Conservation (phyloP, 1,140 invertebrate species). For the Atta cephalotes region DNA sequence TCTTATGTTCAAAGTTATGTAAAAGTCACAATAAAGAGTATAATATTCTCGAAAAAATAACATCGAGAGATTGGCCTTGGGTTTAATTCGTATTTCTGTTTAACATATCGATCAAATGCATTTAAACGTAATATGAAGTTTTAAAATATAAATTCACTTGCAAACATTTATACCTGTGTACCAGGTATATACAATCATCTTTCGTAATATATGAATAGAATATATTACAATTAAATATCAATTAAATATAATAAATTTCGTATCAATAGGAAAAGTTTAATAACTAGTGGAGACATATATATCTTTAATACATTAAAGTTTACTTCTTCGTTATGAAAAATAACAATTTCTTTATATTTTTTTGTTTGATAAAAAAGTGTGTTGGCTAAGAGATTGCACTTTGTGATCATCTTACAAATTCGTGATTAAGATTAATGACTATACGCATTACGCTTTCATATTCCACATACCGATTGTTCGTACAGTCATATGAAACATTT, state of each 20-base stretch:
- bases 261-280: constrained; percentile 82
- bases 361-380: constrained; percentile 84
- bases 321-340: constrained; percentile 85
- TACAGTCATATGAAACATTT: constrained; percentile 75
- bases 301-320: constrained; percentile 83
- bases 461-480: constrained; percentile 74
- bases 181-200: constrained; percentile 27
- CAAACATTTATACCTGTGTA: constrained; percentile 19
- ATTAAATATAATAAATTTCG: constrained; percentile 81
- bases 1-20: neutral
- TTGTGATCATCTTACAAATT: constrained; percentile 86
- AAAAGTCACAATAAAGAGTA: constrained; percentile 4
- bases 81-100: constrained; percentile 19
- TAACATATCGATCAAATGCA: constrained; percentile 27
- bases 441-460: constrained; percentile 76
- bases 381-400: constrained; percentile 86
- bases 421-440: constrained; percentile 78
- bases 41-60: constrained; percentile 35
- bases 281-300: constrained; percentile 83
- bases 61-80: neutral
- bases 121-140: constrained; percentile 39
- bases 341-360: constrained; percentile 86
- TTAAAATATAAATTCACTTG: constrained; percentile 52
- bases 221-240: constrained; percentile 73
- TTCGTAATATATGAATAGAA: constrained; percentile 66